phyloP scores from a whole-genome alignment of 1,140 invertebrate species.

The Ostrea edulis region DNA sequence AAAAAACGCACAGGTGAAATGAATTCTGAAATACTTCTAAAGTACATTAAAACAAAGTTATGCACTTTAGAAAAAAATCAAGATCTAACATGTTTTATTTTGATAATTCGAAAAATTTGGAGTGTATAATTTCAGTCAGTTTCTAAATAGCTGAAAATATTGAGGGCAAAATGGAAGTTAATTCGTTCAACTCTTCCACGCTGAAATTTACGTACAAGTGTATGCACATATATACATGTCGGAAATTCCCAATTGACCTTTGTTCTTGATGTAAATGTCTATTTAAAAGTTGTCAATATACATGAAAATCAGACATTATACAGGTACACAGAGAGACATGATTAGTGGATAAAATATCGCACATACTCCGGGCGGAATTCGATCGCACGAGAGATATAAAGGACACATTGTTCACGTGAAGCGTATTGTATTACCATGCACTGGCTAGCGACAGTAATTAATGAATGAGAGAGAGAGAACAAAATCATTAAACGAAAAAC shows the following conservation, averaged over 20 bases:
- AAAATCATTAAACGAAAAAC: neutral
- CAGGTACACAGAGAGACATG: neutral
- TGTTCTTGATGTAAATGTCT: neutral
- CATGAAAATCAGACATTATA: neutral
- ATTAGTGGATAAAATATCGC: neutral
- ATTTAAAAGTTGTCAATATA: neutral
- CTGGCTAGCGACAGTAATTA: neutral
- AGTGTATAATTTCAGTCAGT: too few species aligned
- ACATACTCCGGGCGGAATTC: neutral
- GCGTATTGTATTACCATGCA: neutral
- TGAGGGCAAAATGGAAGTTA: too few species aligned
- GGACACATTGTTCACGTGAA: neutral
- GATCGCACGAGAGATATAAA: neutral
- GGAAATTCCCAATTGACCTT: constrained; percentile 11
- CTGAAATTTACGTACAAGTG: too few species aligned
- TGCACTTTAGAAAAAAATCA: too few species aligned
- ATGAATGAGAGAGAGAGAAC: neutral
- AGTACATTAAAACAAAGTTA: too few species aligned
- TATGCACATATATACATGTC: neutral
- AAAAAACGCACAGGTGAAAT: neutral
- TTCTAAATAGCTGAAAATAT: too few species aligned
- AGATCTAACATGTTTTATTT: too few species aligned
- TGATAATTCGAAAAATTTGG: too few species aligned
- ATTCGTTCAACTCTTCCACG: too few species aligned
- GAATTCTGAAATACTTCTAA: neutral